Conservation (phyloP, 2,797 vertebrate species). For the Pseudochirops corinnae region DNA sequence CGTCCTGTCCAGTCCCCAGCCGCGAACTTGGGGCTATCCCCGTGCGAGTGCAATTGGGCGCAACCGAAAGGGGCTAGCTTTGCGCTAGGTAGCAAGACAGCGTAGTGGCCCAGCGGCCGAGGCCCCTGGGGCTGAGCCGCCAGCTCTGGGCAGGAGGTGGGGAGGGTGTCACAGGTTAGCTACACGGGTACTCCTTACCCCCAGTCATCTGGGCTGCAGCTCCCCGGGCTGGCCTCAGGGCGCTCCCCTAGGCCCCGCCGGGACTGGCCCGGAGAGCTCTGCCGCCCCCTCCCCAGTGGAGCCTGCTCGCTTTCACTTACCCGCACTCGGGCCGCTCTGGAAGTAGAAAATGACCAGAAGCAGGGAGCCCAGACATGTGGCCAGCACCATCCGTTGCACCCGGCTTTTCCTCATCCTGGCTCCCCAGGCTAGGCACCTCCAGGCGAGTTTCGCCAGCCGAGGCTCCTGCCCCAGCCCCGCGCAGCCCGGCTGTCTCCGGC, state of each 20-base stretch:
- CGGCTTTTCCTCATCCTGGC: slow-evolving; percentile 88
- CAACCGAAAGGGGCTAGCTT: background rate
- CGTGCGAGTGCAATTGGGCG: background rate
- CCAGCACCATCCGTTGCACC: slow-evolving; percentile 86
- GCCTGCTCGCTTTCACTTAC: slow-evolving; percentile 78
- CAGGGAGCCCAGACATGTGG: slow-evolving; percentile 88
- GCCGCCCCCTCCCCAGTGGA: background rate
- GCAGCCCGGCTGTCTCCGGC: slow-evolving; percentile 11
- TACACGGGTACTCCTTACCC: background rate
- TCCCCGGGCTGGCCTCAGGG: too few relatives aligned
- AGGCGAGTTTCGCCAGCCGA: background rate
- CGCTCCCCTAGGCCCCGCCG: too few relatives aligned
- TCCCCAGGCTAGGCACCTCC: slow-evolving; percentile 42
- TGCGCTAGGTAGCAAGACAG: background rate
- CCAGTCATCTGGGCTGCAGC: too few relatives aligned
- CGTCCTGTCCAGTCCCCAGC: too few relatives aligned
- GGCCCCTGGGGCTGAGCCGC: background rate
- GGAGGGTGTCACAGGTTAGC: background rate
- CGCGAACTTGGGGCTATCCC: background rate
- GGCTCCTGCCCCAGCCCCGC: slow-evolving; percentile 19
- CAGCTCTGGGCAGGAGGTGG: background rate
- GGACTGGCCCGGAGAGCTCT: background rate
- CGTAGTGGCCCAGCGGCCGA: background rate
- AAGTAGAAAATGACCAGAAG: slow-evolving; percentile 89
- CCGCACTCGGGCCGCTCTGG: slow-evolving; percentile 88